phyloP scores from a whole-genome alignment of 1,140 invertebrate genomes.

The Drosophila arizonae region DNA sequence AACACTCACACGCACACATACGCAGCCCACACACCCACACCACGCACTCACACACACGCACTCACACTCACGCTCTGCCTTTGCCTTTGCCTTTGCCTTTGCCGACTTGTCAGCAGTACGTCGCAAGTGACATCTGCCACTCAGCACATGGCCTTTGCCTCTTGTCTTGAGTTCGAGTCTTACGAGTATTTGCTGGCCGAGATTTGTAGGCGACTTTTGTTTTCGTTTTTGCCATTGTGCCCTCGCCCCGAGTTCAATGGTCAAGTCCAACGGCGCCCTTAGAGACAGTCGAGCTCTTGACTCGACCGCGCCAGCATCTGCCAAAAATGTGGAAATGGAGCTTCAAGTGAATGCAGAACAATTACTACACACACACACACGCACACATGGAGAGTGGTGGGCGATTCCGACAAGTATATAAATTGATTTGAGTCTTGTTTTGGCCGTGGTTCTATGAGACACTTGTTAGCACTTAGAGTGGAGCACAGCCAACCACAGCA shows the following conservation, averaged over 20 bases:
- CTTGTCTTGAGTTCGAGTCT: conserved; percentile 13
- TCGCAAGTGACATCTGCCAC: conserved; percentile 76
- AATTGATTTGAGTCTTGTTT: conserved; percentile 61
- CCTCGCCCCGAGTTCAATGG: conserved; percentile 59
- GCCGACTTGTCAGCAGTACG: conserved; percentile 67
- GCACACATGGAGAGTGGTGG: background rate
- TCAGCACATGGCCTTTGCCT: conserved; percentile 50
- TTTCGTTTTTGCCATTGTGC: conserved; percentile 39
- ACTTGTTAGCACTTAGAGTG: conserved; percentile 70
- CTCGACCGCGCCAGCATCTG: background rate
- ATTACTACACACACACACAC: conserved; percentile 17
- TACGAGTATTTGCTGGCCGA: conserved; percentile 42
- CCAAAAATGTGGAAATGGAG: conserved; percentile 11
- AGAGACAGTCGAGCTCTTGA: conserved; percentile 21
- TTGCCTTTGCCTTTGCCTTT: conserved; percentile 5
- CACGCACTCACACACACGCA: conserved; percentile 21
- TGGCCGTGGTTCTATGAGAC: conserved; percentile 51
- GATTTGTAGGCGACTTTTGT: conserved; percentile 56
- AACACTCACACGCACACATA: conserved; percentile 8
- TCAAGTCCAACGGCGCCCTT: conserved; percentile 41
- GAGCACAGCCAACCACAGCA: conserved; percentile 4
- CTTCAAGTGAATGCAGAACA: conserved; percentile 9
- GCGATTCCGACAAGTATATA: conserved; percentile 46
- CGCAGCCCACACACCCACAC: conserved; percentile 7
- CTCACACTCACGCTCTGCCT: conserved; percentile 35